Evolutionary conservation across 2,113 vertebrate genomes (phyloP).

Genomic region (Gymnogyps californianus): DNA sequence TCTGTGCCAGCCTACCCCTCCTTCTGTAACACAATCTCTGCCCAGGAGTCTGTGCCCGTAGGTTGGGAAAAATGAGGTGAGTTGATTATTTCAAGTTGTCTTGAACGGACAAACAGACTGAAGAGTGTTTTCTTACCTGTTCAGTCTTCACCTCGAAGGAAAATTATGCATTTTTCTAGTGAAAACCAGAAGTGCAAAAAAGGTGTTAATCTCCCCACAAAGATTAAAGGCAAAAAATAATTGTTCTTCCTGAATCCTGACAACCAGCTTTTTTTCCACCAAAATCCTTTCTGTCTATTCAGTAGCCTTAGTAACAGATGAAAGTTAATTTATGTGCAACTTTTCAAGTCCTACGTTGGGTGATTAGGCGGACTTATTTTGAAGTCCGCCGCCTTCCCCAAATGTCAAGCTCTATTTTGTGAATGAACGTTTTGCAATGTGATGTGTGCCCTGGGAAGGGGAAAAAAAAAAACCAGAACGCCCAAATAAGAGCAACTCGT

Average conservation of each 20-base stretch:
- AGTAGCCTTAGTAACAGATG: background rate
- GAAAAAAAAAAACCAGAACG: background rate
- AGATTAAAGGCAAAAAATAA: background rate
- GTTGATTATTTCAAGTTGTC: background rate
- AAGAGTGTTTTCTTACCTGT: background rate
- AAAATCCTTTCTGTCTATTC: background rate
- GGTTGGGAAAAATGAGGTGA: background rate
- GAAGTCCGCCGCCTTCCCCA: background rate
- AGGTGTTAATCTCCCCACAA: background rate
- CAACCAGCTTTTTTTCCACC: background rate
- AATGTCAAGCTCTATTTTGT: constrained; percentile 21
- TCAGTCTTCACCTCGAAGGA: background rate
- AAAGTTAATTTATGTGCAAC: background rate
- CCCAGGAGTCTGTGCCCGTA: background rate
- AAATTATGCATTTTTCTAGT: background rate
- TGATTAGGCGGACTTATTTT: background rate
- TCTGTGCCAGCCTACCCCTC: background rate
- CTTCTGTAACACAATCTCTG: background rate
- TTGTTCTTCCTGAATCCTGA: background rate
- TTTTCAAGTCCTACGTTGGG: background rate
- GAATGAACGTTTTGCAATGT: constrained; percentile 10
- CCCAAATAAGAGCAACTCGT: background rate
- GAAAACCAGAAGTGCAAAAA: background rate
- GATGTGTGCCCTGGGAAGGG: background rate
- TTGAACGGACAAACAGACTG: background rate